Percentiles rank a stretch among this genome's conserved stretches.
Conservation (phyloP, 2,888 invertebrate species). For the Drosophila greeni region DNA sequence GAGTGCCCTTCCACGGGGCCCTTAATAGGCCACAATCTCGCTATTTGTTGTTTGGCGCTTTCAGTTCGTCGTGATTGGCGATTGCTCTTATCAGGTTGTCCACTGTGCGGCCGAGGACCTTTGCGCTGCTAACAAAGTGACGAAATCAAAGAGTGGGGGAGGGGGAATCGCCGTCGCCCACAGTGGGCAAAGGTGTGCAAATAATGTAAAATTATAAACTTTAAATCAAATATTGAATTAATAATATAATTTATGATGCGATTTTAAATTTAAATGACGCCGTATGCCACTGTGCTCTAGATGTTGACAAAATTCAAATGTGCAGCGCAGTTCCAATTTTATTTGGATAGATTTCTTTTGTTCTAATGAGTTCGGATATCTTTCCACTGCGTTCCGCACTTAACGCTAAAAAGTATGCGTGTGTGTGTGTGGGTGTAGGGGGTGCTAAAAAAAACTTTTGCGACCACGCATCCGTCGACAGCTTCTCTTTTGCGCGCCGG, state of each 20-base stretch:
- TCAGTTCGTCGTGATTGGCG: conserved; percentile 12
- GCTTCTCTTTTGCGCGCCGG: conserved; percentile 3
- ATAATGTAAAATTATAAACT: too few species aligned
- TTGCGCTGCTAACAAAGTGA: conserved; percentile 28
- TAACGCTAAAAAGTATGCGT: background rate
- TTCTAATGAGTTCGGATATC: conserved; percentile 27
- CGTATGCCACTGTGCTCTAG: conserved; percentile 12
- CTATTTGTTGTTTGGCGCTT: conserved; percentile 26
- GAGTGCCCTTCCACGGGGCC: conserved; percentile 25
- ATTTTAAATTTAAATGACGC: too few species aligned
- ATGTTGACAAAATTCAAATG: conserved; percentile 28
- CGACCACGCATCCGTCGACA: conserved; percentile 34
- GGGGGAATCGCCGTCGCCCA: background rate
- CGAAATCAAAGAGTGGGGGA: conserved; percentile 9
- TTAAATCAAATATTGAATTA: background rate
- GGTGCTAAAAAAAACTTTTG: conserved; percentile 46
- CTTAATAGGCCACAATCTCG: conserved; percentile 20
- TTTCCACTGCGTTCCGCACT: conserved; percentile 17
- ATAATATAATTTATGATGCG: background rate
- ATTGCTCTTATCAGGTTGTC: conserved; percentile 29
- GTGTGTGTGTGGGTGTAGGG: conserved; percentile 9
- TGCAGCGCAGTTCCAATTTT: conserved; percentile 14
- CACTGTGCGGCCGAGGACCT: conserved; percentile 25
- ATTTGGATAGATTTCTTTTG: conserved; percentile 26
- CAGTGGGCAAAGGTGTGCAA: conserved; percentile 12